phyloP scores from a whole-genome alignment of 2,888 invertebrate genomes.

The Aporophyla nigra region DNA sequence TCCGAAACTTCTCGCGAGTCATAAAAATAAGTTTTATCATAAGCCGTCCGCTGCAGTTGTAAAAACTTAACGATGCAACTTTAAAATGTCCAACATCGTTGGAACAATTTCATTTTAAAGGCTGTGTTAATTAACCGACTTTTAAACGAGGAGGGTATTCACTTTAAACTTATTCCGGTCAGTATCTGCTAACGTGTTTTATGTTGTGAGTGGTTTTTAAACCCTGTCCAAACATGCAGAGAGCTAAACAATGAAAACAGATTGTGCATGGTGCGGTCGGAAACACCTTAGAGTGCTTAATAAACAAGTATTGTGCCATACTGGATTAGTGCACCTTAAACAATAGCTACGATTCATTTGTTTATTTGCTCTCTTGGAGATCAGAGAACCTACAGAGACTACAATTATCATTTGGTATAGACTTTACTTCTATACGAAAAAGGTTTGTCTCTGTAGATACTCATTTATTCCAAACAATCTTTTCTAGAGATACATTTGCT shows the following conservation, averaged over 20 bases:
- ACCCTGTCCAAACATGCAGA: neutral
- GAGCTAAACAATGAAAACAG: constrained; percentile 45
- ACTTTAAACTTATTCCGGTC: constrained; percentile 56
- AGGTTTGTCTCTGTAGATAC: neutral
- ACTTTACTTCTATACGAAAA: neutral
- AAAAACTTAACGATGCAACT: constrained; percentile 68
- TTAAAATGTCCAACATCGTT: constrained; percentile 42
- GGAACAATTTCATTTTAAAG: constrained; percentile 41
- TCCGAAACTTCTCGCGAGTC: constrained; percentile 58
- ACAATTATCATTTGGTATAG: neutral
- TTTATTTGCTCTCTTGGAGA: constrained; percentile 15
- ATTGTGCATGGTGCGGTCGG: constrained; percentile 21
- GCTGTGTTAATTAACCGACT: constrained; percentile 55
- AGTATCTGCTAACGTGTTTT: neutral
- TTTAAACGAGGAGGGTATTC: constrained; percentile 24
- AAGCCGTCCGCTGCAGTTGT: constrained; percentile 58
- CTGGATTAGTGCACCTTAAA: constrained; percentile 6
- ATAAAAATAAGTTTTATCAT: constrained; percentile 66
- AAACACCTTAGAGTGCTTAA: constrained; percentile 23
- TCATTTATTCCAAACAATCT: neutral
- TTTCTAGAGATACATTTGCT: neutral
- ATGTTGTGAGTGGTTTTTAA: neutral
- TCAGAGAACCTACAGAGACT: neutral
- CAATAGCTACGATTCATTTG: neutral
- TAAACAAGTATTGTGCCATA: constrained; percentile 31